phyloP scores from a whole-genome alignment of 1,140 invertebrate genomes.

The Rhopalosiphum padi region DNA sequence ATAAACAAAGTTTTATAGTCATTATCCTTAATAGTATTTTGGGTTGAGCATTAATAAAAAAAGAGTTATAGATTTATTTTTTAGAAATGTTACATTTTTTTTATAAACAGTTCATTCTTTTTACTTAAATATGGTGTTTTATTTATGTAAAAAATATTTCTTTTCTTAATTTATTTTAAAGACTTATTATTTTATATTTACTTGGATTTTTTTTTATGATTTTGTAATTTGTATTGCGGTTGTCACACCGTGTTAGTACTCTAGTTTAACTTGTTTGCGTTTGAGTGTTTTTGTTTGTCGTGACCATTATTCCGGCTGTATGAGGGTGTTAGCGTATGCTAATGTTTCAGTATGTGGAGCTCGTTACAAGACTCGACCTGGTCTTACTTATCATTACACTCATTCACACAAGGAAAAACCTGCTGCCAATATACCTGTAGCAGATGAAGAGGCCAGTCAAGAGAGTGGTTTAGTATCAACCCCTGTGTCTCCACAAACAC shows the following conservation, averaged over 20 bases:
- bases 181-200: slow-evolving; percentile 22
- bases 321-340: slow-evolving; percentile 55
- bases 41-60: background rate
- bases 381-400: slow-evolving; percentile 95
- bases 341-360: slow-evolving; percentile 85
- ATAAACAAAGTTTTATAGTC: background rate
- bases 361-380: slow-evolving; percentile 96
- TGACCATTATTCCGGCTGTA: slow-evolving; percentile 48
- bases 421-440: slow-evolving; percentile 62
- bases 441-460: slow-evolving; percentile 61
- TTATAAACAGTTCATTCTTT: background rate
- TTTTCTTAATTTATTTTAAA: slow-evolving; percentile 37
- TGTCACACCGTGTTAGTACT: slow-evolving; percentile 19
- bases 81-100: slow-evolving; percentile 31
- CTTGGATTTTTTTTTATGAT: slow-evolving; percentile 41
- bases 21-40: slow-evolving; percentile 5
- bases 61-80: background rate
- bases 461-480: slow-evolving; percentile 59
- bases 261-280: slow-evolving; percentile 45
- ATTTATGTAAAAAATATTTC: slow-evolving; percentile 28
- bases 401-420: slow-evolving; percentile 87
- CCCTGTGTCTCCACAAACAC: slow-evolving; percentile 63
- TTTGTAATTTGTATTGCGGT: slow-evolving; percentile 49
- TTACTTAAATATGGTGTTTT: slow-evolving; percentile 32
- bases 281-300: slow-evolving; percentile 52